A percentile compares a stretch with the other conserved stretches of the same genome.
Evolutionary conservation across 2,113 vertebrate genomes (phyloP).

Genomic region (Odocoileus virginianus): DNA sequence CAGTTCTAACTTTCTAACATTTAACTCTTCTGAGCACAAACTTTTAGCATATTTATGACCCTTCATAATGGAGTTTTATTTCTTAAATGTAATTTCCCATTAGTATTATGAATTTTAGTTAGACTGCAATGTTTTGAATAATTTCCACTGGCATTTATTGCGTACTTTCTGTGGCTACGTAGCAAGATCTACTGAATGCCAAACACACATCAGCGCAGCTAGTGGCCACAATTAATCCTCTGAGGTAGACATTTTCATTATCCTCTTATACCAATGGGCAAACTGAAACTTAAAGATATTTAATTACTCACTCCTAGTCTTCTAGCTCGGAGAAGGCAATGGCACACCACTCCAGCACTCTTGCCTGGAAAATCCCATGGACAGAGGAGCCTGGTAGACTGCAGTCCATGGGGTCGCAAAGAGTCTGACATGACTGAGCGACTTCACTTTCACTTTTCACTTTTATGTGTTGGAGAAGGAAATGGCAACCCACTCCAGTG

Average conservation of each 20-base stretch:
- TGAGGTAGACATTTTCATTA: neutral
- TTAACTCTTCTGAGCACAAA: neutral
- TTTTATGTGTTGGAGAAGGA: too few relatives aligned
- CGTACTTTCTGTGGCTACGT: neutral
- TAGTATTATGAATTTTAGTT: neutral
- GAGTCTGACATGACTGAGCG: too few relatives aligned
- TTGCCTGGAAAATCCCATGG: too few relatives aligned
- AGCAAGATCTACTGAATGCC: neutral
- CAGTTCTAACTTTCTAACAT: neutral
- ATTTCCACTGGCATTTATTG: neutral
- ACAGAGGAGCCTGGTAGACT: too few relatives aligned
- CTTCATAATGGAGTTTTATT: neutral
- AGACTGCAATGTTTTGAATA: neutral
- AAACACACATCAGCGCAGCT: neutral
- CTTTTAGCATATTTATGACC: neutral
- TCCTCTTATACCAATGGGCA: neutral
- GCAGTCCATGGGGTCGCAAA: too few relatives aligned
- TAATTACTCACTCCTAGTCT: neutral
- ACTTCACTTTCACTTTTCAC: too few relatives aligned
- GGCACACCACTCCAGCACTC: too few relatives aligned
- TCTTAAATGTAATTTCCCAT: slow-evolving; percentile 16
- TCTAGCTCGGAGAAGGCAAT: neutral
- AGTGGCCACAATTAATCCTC: neutral
- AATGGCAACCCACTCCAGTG: too few relatives aligned
- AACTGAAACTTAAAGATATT: neutral